Evolutionary conservation across 2,888 invertebrate genomes (phyloP).

Genomic region (Bruchidius siliquastri): DNA sequence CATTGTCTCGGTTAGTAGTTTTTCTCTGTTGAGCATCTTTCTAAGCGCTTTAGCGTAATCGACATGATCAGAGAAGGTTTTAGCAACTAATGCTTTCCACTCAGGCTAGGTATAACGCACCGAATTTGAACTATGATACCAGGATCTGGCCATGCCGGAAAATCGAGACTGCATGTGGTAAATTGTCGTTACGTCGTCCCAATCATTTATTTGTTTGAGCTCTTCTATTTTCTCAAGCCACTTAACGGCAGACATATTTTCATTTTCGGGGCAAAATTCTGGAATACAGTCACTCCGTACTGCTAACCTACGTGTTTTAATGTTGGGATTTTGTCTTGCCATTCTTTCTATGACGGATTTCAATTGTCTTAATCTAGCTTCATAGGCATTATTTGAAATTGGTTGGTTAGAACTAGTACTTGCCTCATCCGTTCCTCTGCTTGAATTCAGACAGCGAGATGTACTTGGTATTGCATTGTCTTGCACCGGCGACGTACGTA

Average conservation of each 20-base stretch:
- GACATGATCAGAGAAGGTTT: slow-evolving; percentile 19
- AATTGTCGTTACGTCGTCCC: slow-evolving; percentile 20
- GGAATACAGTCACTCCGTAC: slow-evolving; percentile 6
- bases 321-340: background rate
- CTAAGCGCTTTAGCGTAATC: slow-evolving; percentile 16
- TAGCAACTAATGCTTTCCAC: slow-evolving; percentile 18
- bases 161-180: slow-evolving; percentile 22
- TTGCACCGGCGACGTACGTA: background rate
- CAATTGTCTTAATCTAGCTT: background rate
- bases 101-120: slow-evolving; percentile 20
- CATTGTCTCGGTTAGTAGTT: slow-evolving; percentile 13
- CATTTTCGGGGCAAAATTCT: slow-evolving; percentile 12
- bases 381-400: background rate
- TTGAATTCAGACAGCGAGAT: background rate
- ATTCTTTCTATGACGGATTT: slow-evolving; percentile 1
- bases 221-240: slow-evolving; percentile 26
- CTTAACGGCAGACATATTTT: slow-evolving; percentile 15
- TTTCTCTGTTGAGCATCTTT: slow-evolving; percentile 16
- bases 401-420: background rate
- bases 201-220: slow-evolving; percentile 17
- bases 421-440: background rate
- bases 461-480: background rate
- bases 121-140: slow-evolving; percentile 20
- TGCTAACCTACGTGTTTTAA: background rate
- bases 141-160: slow-evolving; percentile 20